phyloP scores from a whole-genome alignment of 2,888 invertebrate genomes.

The Gerris lacustris region DNA sequence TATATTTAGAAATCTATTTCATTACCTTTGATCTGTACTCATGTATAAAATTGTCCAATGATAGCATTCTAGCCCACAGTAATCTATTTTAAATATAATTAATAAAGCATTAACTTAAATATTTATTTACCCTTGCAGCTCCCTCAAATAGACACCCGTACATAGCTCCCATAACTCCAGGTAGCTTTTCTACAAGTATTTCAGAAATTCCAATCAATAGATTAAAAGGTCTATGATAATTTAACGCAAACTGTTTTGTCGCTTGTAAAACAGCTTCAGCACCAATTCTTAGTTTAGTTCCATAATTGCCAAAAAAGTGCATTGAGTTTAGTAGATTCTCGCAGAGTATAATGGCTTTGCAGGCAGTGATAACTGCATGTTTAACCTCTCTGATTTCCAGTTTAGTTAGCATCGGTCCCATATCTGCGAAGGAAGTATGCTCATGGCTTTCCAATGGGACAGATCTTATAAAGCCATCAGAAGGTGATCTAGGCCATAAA shows the following conservation, averaged over 20 bases:
- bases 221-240: constrained; percentile 5
- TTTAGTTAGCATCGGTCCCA: not conserved
- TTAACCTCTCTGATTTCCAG: not conserved
- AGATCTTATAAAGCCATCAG: not conserved
- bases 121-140: constrained; percentile 6
- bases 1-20: too few species aligned
- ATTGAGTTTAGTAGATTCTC: not conserved
- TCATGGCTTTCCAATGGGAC: not conserved
- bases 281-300: not conserved
- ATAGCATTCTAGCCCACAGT: too few species aligned
- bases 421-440: not conserved
- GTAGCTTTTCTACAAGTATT: not conserved
- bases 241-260: not conserved
- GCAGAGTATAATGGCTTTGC: constrained; percentile 6
- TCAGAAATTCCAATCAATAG: not conserved
- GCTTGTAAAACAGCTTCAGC: not conserved
- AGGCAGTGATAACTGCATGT: not conserved
- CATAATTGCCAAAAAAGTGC: not conserved
- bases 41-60: too few species aligned
- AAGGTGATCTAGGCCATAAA: not conserved
- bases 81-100: too few species aligned
- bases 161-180: constrained; percentile 7
- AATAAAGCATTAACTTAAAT: not conserved
- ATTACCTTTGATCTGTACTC: too few species aligned
- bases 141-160: constrained; percentile 5